Percentiles rank a stretch among this genome's conserved stretches.
phyloP scores from a whole-genome alignment of 2,113 vertebrate genomes.

The Trogon melanurus region DNA sequence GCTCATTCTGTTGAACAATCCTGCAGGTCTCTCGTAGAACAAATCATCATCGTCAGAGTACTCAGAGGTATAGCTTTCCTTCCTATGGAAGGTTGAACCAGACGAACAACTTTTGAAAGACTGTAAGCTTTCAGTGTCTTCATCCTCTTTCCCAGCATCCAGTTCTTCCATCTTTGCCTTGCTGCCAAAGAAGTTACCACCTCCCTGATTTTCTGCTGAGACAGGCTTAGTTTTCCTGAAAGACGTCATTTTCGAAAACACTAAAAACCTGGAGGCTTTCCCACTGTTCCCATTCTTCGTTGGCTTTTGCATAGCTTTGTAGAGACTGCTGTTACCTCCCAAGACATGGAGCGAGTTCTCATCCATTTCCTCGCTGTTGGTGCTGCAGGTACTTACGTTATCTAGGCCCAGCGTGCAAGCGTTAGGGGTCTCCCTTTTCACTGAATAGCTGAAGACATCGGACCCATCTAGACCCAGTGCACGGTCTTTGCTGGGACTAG shows the following conservation, averaged over 20 bases:
- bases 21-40: conserved; percentile 69
- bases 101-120: conserved; percentile 50
- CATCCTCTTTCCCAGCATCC: conserved; percentile 47
- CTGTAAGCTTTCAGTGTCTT: conserved; percentile 42
- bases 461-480: not conserved
- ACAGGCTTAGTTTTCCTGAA: conserved; percentile 70
- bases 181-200: not conserved
- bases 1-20: conserved; percentile 62
- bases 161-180: conserved; percentile 46
- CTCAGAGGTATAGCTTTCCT: conserved; percentile 56
- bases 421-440: conserved; percentile 7
- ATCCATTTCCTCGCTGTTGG: conserved; percentile 71
- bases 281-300: conserved; percentile 37
- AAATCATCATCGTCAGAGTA: conserved; percentile 76
- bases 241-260: conserved; percentile 80
- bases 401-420: not conserved
- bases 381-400: conserved; percentile 59
- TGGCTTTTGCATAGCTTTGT: conserved; percentile 71
- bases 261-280: conserved; percentile 70
- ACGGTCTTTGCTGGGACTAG: not conserved
- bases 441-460: conserved; percentile 19
- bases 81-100: conserved; percentile 1
- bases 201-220: not conserved
- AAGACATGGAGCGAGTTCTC: conserved; percentile 32
- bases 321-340: conserved; percentile 52